Base-by-base conservation (phyloP, 1,140 invertebrate species). In the Aplysia californica region DNA sequence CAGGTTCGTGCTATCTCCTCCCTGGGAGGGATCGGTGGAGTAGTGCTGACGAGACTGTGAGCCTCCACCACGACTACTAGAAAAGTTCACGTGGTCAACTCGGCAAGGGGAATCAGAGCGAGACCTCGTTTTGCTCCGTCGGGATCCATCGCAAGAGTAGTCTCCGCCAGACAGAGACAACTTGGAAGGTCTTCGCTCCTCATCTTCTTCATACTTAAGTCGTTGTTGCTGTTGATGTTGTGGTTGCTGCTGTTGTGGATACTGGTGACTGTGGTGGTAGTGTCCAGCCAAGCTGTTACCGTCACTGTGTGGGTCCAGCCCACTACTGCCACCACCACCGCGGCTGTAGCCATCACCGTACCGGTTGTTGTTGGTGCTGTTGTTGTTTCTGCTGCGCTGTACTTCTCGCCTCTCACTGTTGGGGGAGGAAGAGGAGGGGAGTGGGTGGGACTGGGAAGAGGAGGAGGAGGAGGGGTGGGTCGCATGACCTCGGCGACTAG, bases 331-430 rank as follows among this genome's bases (percentile, higher is more conserved):
- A 26, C 58, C 29, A 61, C 58, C 29, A 26, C 29, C 58, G n/a
- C 44, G 15, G 50, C 18, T 44, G 26, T 68, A 29, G 66, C 39
- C 39, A 44, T 18, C 26, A 26, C 39, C 66, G 29, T 10, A 29
- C 23, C 4, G 23, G 20, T 44, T 33, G 5, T 20, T 55, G 20
- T 36, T 44, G 29, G 5, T 39, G 35, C 41, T 74, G 35, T 26
- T 39, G 44, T 18, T 56, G 56, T 64, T 39, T 67, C 35, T 21
- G 44, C 29, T 65, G 65, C 65, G 58, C 44, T 58, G 68, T 61
- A n/a, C n/a, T n/a, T n/a, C n/a, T n/a, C n/a, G n/a, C n/a, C n/a
- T n/a, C n/a, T n/a, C n/a, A n/a, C n/a, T n/a, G n/a, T n/a, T n/a
- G n/a, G n/a, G n/a, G n/a, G n/a, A n/a, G n/a, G n/a, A n/a, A n/a